These are phyloP conservation scores for Carollia perspicillata DNA, from an alignment of 2,113 vertebrate genomes.

Conservation along the genomic window DNA sequence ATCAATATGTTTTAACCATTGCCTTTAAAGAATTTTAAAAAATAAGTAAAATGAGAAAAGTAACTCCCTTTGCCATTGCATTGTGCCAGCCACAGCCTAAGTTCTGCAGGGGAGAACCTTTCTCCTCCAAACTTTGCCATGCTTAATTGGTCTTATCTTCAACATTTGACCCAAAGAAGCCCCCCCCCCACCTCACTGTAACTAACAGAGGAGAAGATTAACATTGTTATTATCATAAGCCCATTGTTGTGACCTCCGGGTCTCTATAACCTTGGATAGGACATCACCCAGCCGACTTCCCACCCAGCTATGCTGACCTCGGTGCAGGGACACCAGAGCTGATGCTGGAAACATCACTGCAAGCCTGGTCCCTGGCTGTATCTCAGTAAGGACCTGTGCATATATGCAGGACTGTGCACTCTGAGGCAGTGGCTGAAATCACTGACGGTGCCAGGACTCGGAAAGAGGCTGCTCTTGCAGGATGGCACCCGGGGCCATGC, in stretches of 20 bases:
- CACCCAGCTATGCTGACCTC: not conserved
- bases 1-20: not conserved
- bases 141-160: not conserved
- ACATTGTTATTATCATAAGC: not conserved
- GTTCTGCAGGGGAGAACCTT: not conserved
- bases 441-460: not conserved
- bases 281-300: not conserved
- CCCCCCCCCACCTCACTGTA: not conserved
- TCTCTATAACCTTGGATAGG: not conserved
- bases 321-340: not conserved
- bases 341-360: not conserved
- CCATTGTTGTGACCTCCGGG: not conserved
- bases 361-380: not conserved
- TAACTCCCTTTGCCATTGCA: not conserved
- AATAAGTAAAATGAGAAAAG: not conserved
- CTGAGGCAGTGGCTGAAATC: not conserved
- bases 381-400: not conserved
- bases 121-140: not conserved
- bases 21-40: not conserved
- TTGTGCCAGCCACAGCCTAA: not conserved
- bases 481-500: not conserved
- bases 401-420: not conserved
- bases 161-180: not conserved
- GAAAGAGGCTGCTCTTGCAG: not conserved
- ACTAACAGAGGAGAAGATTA: not conserved